phyloP scores from a whole-genome alignment of 1,140 invertebrate genomes.

The Penaeus japonicus region DNA sequence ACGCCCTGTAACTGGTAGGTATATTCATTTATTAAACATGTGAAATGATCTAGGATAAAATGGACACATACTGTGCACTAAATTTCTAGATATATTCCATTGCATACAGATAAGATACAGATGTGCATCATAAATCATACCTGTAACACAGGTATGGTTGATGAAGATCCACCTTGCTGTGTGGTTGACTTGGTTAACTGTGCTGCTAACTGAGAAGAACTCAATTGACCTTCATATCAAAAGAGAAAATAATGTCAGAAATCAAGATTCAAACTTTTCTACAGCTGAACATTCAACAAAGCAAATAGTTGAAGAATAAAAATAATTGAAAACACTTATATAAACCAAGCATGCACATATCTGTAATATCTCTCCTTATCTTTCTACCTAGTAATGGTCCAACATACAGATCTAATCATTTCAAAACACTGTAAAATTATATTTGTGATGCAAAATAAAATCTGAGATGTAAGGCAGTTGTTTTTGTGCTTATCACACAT shows the following conservation, averaged over 20 bases:
- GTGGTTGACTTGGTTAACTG: conserved; percentile 24
- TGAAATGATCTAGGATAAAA: too few relatives aligned
- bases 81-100: not conserved
- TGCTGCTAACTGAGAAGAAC: conserved; percentile 31
- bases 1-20: too few relatives aligned
- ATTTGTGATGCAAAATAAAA: not conserved
- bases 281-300: too few relatives aligned
- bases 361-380: not conserved
- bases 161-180: conserved; percentile 33
- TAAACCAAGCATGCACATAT: not conserved
- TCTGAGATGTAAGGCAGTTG: too few relatives aligned
- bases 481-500: too few relatives aligned
- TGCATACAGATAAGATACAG: not conserved
- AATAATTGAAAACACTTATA: not conserved
- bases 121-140: not conserved
- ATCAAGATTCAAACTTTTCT: too few relatives aligned
- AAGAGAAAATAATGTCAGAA: too few relatives aligned
- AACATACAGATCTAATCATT: not conserved
- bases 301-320: too few relatives aligned
- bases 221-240: conserved; percentile 18
- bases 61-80: not conserved
- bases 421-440: not conserved
- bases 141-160: conserved; percentile 40
- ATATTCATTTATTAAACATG: too few relatives aligned
- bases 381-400: not conserved